phyloP scores from a whole-genome alignment of 2,113 vertebrate species.

The Probosciger aterrimus region DNA sequence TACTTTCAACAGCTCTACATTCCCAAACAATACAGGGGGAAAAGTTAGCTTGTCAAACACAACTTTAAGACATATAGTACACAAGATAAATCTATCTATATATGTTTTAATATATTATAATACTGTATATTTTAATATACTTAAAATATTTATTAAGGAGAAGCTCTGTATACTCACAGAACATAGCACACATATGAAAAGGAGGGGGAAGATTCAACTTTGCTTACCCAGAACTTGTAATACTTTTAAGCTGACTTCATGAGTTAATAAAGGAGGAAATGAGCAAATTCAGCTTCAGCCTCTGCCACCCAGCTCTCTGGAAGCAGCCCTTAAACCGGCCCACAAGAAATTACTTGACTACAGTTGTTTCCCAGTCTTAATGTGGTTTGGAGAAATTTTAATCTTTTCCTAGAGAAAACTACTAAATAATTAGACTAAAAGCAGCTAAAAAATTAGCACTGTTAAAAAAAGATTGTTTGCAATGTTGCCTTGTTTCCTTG shows the following conservation, averaged over 20 bases:
- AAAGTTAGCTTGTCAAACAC: background rate
- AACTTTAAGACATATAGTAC: background rate
- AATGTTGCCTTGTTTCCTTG: background rate
- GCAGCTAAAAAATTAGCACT: background rate
- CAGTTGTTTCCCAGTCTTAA: background rate
- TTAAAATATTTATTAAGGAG: background rate
- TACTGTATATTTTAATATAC: background rate
- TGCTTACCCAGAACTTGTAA: background rate
- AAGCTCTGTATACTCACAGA: background rate
- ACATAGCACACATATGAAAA: background rate
- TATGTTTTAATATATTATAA: background rate
- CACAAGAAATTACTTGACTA: background rate
- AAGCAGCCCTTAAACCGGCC: background rate
- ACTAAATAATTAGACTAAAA: background rate
- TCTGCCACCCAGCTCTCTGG: background rate
- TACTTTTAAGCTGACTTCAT: slow-evolving; percentile 17
- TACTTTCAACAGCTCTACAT: background rate
- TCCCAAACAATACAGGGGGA: background rate
- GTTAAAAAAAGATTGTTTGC: background rate
- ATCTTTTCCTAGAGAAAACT: background rate
- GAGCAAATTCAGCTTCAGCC: background rate
- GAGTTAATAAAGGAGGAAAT: slow-evolving; percentile 19
- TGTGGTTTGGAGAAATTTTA: background rate
- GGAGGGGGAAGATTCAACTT: background rate
- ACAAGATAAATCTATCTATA: background rate